phyloP scores from a whole-genome alignment of 2,113 vertebrate genomes.

The Mesoclemmys tuberculata region DNA sequence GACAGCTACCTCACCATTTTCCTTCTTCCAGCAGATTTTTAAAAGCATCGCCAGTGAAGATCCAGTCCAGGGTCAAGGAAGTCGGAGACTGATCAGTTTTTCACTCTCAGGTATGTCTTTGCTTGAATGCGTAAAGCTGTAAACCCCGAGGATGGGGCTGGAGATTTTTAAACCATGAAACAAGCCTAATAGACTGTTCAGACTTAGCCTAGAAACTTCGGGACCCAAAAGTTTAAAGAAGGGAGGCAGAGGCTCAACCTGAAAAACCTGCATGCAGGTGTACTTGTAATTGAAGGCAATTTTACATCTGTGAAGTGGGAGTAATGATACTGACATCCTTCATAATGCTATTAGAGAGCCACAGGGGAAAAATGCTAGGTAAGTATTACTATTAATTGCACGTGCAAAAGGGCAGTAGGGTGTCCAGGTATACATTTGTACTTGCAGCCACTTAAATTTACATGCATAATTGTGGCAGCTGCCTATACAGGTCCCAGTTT shows the following conservation, averaged over 20 bases:
- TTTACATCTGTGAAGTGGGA: neutral
- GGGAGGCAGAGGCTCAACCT: neutral
- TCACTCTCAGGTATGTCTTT: slow-evolving; percentile 89
- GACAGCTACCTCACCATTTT: slow-evolving; percentile 18
- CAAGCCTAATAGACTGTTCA: neutral
- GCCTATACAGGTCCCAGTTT: neutral
- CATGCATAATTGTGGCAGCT: neutral
- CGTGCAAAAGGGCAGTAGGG: neutral
- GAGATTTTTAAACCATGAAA: neutral
- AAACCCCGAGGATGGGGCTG: neutral
- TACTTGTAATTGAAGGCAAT: neutral
- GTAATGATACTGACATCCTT: neutral
- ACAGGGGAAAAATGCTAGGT: neutral
- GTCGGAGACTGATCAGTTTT: slow-evolving; percentile 94
- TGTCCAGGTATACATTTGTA: rapidly evolving
- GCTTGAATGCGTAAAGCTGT: neutral
- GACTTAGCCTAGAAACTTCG: neutral
- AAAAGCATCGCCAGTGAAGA: slow-evolving; percentile 91
- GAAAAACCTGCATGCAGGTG: neutral
- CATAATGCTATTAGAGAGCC: neutral
- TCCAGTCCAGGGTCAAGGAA: slow-evolving; percentile 85
- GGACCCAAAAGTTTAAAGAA: neutral
- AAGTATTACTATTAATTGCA: neutral
- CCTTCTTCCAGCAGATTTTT: slow-evolving; percentile 83
- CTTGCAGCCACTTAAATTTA: neutral